These are phyloP conservation scores for Leptinotarsa haldemani DNA, from an alignment of 2,888 invertebrate genomes.

Conservation along the genomic window DNA sequence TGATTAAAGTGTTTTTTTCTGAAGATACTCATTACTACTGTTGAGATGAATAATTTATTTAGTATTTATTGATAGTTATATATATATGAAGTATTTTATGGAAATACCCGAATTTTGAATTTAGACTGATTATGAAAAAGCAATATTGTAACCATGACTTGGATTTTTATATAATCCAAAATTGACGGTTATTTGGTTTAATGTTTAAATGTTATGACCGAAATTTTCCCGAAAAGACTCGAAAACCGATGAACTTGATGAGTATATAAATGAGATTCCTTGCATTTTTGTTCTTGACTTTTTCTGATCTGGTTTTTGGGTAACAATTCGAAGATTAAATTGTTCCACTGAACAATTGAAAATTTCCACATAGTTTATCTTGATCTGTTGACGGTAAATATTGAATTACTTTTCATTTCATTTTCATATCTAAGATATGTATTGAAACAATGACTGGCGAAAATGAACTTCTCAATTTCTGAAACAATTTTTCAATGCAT, in stretches of 20 bases:
- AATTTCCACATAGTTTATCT: constrained; percentile 10
- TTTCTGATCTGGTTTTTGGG: background rate
- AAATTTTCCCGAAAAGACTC: constrained; percentile 21
- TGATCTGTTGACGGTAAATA: background rate
- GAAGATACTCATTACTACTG: constrained; percentile 59
- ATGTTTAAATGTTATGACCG: constrained; percentile 48
- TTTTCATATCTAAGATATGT: background rate
- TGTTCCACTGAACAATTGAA: background rate
- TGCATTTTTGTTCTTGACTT: background rate
- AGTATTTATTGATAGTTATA: constrained; percentile 54
- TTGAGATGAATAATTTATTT: constrained; percentile 54
- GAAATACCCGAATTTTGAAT: constrained; percentile 62
- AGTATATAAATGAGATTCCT: background rate
- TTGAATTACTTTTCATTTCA: background rate
- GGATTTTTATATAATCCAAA: constrained; percentile 39
- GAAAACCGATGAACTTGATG: constrained; percentile 24
- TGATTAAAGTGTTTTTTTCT: constrained; percentile 51
- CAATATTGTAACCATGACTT: constrained; percentile 59
- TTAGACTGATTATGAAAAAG: constrained; percentile 64
- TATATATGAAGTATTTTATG: constrained; percentile 55
- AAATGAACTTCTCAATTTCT: no score
- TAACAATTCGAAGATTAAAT: background rate
- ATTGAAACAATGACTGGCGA: constrained; percentile 6
- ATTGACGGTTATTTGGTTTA: constrained; percentile 40
- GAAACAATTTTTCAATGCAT: constrained; percentile 16